These are phyloP conservation scores for Galeopsomyia nigrocyanea DNA, from an alignment of 2,888 invertebrate species.

Conservation along the genomic window DNA sequence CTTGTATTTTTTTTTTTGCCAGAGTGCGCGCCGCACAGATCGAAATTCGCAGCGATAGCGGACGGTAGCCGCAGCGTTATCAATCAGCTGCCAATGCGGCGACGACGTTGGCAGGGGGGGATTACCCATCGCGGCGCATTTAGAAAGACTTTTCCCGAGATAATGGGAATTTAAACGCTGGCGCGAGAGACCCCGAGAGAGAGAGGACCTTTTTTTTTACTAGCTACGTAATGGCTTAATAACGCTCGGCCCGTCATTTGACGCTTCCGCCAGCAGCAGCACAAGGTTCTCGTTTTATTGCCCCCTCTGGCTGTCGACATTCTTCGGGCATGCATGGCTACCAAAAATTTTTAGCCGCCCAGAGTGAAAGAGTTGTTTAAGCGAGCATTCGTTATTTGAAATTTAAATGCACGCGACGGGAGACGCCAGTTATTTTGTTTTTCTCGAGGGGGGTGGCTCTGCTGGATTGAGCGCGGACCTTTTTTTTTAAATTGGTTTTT, in stretches of 20 bases:
- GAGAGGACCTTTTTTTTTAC: conserved; percentile 39
- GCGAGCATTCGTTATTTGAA: conserved; percentile 11
- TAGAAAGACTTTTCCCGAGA: conserved; percentile 34
- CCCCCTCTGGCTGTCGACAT: conserved; percentile 1
- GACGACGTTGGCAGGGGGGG: too few species aligned
- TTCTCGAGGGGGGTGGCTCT: neutral
- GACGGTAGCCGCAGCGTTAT: too few species aligned
- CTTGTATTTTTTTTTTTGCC: neutral
- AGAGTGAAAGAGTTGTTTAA: neutral
- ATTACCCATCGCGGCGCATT: too few species aligned
- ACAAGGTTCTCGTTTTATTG: conserved; percentile 19
- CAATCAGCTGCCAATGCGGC: too few species aligned
- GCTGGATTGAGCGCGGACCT: neutral
- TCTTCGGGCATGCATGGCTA: neutral
- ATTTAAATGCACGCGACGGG: conserved; percentile 9
- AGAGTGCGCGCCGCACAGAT: neutral
- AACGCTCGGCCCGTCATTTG: conserved; percentile 38
- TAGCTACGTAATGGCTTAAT: conserved; percentile 43
- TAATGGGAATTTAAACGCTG: conserved; percentile 45
- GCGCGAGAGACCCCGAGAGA: conserved; percentile 34
- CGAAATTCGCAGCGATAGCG: conserved; percentile 5
- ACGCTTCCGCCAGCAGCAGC: conserved; percentile 36
- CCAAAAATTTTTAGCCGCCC: neutral
- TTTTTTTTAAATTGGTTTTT: neutral
- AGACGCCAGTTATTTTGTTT: neutral